Conservation (phyloP, 2,888 invertebrate genomes). For the Plagodis dolabraria region DNA sequence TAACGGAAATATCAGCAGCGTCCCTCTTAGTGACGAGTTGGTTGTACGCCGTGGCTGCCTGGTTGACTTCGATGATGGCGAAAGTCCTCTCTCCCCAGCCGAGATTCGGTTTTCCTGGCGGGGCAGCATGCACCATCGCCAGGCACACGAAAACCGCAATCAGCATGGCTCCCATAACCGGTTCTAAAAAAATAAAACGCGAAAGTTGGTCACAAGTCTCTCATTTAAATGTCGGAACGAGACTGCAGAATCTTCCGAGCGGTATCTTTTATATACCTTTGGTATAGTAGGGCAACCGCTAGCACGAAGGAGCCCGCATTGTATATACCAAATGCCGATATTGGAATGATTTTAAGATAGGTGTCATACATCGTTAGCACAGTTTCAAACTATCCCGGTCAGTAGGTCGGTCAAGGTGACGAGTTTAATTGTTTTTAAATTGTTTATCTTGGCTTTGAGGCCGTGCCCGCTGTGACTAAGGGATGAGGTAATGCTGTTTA, state of each 20-base stretch:
- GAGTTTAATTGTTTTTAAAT: slow-evolving; percentile 64
- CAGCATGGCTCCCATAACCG: slow-evolving; percentile 67
- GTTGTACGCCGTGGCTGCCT: slow-evolving; percentile 80
- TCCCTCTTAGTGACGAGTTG: slow-evolving; percentile 73
- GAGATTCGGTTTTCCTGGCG: slow-evolving; percentile 73
- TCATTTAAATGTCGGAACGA: slow-evolving; percentile 62
- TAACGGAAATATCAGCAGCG: slow-evolving; percentile 75
- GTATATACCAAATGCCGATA: slow-evolving; percentile 40
- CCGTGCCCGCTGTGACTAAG: slow-evolving; percentile 40
- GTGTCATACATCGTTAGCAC: slow-evolving; percentile 78
- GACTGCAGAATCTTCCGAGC: slow-evolving; percentile 68
- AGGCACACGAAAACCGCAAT: slow-evolving; percentile 58
- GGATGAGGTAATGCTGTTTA: slow-evolving; percentile 30
- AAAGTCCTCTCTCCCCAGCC: slow-evolving; percentile 80
- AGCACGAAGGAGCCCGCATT: slow-evolving; percentile 64
- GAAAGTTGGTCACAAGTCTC: slow-evolving; percentile 59
- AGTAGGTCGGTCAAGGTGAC: slow-evolving; percentile 75
- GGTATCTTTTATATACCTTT: slow-evolving; percentile 76
- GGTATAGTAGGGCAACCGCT: slow-evolving; percentile 82
- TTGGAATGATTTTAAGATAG: slow-evolving; percentile 70
- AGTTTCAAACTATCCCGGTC: slow-evolving; percentile 72
- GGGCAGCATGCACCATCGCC: slow-evolving; percentile 54
- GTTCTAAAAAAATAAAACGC: slow-evolving; percentile 71
- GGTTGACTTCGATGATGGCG: slow-evolving; percentile 78
- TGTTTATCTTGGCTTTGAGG: slow-evolving; percentile 49